Evolutionary conservation across 2,797 vertebrate species (phyloP).

Genomic region (Takifugu ocellatus): DNA sequence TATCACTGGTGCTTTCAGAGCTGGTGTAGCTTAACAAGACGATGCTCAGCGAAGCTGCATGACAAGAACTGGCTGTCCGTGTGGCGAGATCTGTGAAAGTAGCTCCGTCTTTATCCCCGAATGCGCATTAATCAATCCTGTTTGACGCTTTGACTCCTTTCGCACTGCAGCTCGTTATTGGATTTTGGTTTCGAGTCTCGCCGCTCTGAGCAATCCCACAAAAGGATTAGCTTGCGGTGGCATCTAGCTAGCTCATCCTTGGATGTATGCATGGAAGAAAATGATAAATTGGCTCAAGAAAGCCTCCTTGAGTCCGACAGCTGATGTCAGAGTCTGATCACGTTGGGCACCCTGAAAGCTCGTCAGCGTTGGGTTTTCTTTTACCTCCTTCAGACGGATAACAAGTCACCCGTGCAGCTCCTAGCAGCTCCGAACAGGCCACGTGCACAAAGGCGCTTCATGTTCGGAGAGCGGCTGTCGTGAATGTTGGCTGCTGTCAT

Average conservation of each 20-base stretch:
- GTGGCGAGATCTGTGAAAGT: constrained; percentile 5
- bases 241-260: constrained; percentile 26
- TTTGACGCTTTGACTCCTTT: background rate
- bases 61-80: constrained; percentile 13
- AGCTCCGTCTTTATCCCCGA: constrained; percentile 4
- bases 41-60: constrained; percentile 32
- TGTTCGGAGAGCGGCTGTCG: constrained; percentile 36
- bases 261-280: constrained; percentile 48
- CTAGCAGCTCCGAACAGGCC: constrained; percentile 17
- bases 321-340: constrained; percentile 69
- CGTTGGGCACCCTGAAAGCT: constrained; percentile 40
- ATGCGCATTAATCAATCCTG: constrained; percentile 9
- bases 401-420: constrained; percentile 50
- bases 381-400: constrained; percentile 40
- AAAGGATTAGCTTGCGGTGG: constrained; percentile 12
- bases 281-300: constrained; percentile 53
- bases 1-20: constrained; percentile 51
- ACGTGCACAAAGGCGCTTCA: constrained; percentile 16
- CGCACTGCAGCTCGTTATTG: background rate
- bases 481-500: constrained; percentile 29
- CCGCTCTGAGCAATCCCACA: background rate
- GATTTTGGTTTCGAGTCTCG: background rate
- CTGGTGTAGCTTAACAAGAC: constrained; percentile 21
- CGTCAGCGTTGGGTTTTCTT: constrained; percentile 10
- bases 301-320: constrained; percentile 50